Evolutionary conservation across 1,140 invertebrate genomes (phyloP).

Genomic region (Hypothenemus hampei): DNA sequence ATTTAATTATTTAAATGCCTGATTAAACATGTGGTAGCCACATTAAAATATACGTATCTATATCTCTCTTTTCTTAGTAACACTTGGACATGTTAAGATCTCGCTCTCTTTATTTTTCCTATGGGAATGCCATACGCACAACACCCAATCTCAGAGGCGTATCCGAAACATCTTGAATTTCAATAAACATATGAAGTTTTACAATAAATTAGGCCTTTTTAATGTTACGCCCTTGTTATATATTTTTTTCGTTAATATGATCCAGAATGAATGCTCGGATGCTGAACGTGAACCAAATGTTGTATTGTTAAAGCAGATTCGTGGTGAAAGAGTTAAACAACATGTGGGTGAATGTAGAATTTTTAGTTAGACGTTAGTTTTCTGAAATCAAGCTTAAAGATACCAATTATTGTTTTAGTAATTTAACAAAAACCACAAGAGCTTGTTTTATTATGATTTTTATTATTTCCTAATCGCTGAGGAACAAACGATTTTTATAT

Average conservation of each 20-base stretch:
- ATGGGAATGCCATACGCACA: conserved; percentile 9
- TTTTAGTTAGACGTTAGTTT: too few species aligned
- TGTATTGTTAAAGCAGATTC: conserved; percentile 19
- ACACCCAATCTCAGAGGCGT: not conserved
- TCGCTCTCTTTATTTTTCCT: conserved; percentile 8
- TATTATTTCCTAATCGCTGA: too few species aligned
- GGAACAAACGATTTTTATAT: too few species aligned
- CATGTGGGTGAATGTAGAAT: too few species aligned
- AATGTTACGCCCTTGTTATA: conserved; percentile 8
- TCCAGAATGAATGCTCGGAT: conserved; percentile 8
- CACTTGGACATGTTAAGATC: not conserved
- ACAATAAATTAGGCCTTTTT: not conserved
- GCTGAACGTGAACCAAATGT: conserved; percentile 16
- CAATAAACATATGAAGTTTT: not conserved
- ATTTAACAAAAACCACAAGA: too few species aligned
- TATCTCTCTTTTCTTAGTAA: not conserved
- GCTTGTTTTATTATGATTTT: too few species aligned
- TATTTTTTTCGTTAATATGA: conserved; percentile 11
- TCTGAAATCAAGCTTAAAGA: too few species aligned
- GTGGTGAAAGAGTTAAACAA: conserved; percentile 4
- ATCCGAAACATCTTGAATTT: not conserved
- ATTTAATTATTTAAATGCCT: not conserved
- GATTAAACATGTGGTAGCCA: conserved; percentile 10
- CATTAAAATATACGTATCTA: conserved; percentile 5
- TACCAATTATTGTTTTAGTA: too few species aligned